Evolutionary conservation across 2,797 vertebrate species (phyloP).

Genomic region (Bufotes viridis): DNA sequence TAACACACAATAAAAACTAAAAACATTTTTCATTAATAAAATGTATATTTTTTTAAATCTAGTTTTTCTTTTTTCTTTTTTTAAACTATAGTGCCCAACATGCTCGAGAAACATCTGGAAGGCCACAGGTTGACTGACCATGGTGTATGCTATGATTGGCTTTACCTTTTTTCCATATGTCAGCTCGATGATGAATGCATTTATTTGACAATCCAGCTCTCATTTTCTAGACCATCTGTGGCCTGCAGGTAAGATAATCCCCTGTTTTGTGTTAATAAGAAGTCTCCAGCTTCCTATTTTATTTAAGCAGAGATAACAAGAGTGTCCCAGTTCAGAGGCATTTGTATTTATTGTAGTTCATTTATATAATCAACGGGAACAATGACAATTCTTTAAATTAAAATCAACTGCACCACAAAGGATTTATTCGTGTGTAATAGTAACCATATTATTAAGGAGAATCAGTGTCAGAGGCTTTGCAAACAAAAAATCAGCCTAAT

Average conservation of each 20-base stretch:
- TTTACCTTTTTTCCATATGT: constrained; percentile 6
- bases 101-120: constrained; percentile 5
- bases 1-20: background rate
- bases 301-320: constrained; percentile 22
- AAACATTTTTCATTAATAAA: background rate
- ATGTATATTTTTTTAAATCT: background rate
- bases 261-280: constrained; percentile 22
- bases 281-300: background rate
- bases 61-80: background rate
- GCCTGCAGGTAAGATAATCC: constrained; percentile 29
- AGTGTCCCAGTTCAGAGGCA: background rate
- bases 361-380: background rate
- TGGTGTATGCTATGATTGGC: background rate
- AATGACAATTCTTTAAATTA: background rate
- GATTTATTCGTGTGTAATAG: background rate
- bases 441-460: background rate
- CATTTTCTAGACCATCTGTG: constrained; percentile 33
- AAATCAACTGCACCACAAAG: background rate
- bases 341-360: constrained; percentile 16
- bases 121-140: constrained; percentile 15
- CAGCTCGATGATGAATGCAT: constrained; percentile 25
- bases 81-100: background rate
- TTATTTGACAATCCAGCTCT: constrained; percentile 16
- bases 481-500: constrained; percentile 1
- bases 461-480: background rate